These are phyloP conservation scores for Meda fulgida DNA, from an alignment of 2,797 vertebrate species.

Conservation along the genomic window DNA sequence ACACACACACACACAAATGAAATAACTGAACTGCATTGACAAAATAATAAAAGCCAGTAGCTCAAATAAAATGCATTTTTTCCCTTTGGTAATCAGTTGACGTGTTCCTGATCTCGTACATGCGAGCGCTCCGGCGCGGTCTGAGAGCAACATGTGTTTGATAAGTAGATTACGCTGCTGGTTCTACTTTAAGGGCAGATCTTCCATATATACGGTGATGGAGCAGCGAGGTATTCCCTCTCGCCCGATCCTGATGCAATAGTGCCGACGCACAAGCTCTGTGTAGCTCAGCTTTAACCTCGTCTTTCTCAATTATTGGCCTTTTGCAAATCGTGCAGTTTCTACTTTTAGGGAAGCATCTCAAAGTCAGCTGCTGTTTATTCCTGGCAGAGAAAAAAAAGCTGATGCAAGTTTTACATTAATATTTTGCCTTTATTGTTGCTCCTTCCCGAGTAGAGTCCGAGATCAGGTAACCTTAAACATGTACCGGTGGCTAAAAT, in stretches of 20 bases:
- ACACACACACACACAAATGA: not conserved
- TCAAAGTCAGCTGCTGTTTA: constrained; percentile 48
- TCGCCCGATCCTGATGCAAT: not conserved
- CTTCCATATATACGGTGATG: not conserved
- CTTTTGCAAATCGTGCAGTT: constrained; percentile 49
- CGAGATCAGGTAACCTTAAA: constrained; percentile 5
- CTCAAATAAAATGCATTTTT: not conserved
- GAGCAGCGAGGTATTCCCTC: not conserved
- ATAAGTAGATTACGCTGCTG: not conserved
- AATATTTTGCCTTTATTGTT: constrained; percentile 7
- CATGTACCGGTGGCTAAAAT: not conserved
- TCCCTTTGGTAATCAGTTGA: not conserved
- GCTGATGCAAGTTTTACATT: constrained; percentile 55
- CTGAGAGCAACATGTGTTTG: not conserved
- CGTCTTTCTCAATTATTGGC: constrained; percentile 47
- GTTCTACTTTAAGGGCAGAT: constrained; percentile 8
- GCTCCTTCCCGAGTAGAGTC: not conserved
- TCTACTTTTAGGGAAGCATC: constrained; percentile 33
- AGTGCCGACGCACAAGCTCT: constrained; percentile 5
- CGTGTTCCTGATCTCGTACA: not conserved
- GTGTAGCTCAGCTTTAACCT: constrained; percentile 46
- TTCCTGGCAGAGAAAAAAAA: constrained; percentile 44
- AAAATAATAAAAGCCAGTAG: not conserved
- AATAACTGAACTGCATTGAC: not conserved
- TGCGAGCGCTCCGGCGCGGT: too few species aligned